Evolutionary conservation across 2,113 vertebrate genomes (phyloP), one percentile per base, ranked within the genome.

Genomic region (Pelvicachromis taeniatus): DNA sequence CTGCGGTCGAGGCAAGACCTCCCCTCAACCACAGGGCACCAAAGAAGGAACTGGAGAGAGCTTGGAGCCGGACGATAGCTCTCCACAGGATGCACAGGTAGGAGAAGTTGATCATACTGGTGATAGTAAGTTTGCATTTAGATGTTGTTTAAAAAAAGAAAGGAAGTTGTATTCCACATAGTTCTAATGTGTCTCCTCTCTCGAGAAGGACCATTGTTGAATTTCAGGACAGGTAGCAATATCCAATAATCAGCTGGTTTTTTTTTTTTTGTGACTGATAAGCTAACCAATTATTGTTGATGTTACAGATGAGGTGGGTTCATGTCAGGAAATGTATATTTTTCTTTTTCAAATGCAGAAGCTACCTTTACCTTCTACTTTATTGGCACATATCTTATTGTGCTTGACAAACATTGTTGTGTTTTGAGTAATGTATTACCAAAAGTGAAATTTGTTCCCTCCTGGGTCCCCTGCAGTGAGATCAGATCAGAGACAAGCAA

Each of bases 11-110:
- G 92, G 94, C 78, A 96, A 96, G 86, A 92, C 90, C 89, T 94
- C 93, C 83, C 92, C 93, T 79, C 95, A 94, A 84, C 92, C 90
- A 83, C 92, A 94, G 88, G 93, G 94, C 83, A 93, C 92, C 78
- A 93, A 91, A 85, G 95, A 95, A 87, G 92, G 92, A 4, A 91
- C 91, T 33, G 95, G 93, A 87, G 95, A 96, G 10, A 78, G 78
- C 85, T 82, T 84, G 42, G 96, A 96, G 77, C 88, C 88, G 2
- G 96, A 96, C 13, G 95, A 96, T 21, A 90, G 88, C 88, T 53
- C 93, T 68, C 77, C 92, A 33, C 96, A 95, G 83, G 96, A 97
- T 84, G 86, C 95, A 86, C 96, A 95, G 95, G 96, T 96, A 59
- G 31, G 78, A 80, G 19, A 14, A 68, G 38, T 26, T 54, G 52